phyloP scores from a whole-genome alignment of 1,140 invertebrate species.

The Sycophaga agraensis region DNA sequence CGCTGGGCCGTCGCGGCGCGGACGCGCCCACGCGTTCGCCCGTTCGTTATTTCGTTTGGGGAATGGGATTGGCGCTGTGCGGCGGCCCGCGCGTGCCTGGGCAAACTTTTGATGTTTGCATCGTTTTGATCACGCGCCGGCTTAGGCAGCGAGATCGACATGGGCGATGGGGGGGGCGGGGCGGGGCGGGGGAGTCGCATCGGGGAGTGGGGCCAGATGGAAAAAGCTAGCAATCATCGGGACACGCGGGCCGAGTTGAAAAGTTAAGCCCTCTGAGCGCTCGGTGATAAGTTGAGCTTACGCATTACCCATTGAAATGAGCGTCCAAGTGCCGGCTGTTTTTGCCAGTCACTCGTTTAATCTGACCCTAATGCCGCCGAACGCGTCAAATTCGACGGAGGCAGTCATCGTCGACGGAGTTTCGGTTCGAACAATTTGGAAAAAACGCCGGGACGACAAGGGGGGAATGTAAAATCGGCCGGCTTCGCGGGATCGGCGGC shows the following conservation, averaged over 20 bases:
- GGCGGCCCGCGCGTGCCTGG: not conserved
- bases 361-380: no score
- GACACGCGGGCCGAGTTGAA: no score
- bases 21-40: not conserved
- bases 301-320: not conserved
- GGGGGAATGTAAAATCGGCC: no score
- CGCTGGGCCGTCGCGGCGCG: not conserved
- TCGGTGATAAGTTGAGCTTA: not conserved
- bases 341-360: no score
- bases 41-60: not conserved
- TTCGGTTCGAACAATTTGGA: no score
- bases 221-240: not conserved
- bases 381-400: no score
- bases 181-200: no score
- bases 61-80: not conserved
- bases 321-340: no score
- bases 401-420: no score
- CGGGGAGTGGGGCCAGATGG: not conserved
- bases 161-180: no score
- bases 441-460: no score
- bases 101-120: conserved; percentile 19
- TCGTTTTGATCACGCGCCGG: conserved; percentile 8
- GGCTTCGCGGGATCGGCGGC: no score
- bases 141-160: not conserved
- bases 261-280: not conserved